Evolutionary conservation across 2,113 vertebrate genomes (phyloP).

Genomic region (Lophura nycthemera): DNA sequence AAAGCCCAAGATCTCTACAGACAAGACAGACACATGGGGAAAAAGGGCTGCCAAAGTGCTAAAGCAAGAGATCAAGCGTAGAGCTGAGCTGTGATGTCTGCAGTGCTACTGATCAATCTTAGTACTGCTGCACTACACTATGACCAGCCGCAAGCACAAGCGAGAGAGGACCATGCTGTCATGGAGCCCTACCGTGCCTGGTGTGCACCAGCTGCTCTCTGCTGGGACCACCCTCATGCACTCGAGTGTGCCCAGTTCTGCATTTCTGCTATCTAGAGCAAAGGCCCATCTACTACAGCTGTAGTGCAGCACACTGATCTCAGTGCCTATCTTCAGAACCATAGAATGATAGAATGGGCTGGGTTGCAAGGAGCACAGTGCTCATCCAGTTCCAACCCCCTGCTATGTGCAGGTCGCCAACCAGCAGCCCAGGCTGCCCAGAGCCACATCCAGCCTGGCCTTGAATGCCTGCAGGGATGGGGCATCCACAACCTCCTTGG

Average conservation of each 20-base stretch:
- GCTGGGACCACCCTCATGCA: background rate
- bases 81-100: background rate
- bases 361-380: too few relatives aligned
- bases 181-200: background rate
- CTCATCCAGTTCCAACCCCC: too few relatives aligned
- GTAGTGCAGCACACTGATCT: background rate
- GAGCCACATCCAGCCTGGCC: too few relatives aligned
- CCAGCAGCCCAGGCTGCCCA: too few relatives aligned
- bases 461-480: too few relatives aligned
- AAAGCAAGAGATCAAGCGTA: background rate
- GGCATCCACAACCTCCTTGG: too few relatives aligned
- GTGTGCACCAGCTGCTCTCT: background rate
- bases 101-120: background rate
- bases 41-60: background rate
- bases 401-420: too few relatives aligned
- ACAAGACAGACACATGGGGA: background rate
- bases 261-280: background rate
- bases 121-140: too few relatives aligned
- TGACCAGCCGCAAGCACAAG: background rate
- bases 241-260: background rate
- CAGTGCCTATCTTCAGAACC: background rate
- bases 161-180: accelerated
- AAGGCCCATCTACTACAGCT: background rate
- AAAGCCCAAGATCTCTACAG: background rate
- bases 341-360: too few relatives aligned